Base-by-base conservation (phyloP, 2,888 invertebrate genomes). In the Tipula confusa region DNA sequence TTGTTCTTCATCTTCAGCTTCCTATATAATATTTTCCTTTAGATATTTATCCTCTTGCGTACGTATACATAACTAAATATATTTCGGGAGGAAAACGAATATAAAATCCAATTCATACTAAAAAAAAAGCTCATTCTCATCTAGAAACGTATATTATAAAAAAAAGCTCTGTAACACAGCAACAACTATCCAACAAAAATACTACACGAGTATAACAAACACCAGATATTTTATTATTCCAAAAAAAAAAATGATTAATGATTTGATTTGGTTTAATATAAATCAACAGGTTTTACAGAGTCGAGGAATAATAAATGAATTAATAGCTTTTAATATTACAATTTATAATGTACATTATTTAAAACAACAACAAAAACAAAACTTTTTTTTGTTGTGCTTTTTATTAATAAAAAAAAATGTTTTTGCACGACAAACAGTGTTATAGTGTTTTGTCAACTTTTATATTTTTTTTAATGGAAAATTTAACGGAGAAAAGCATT, bases 261-360 rank as follows among this genome's bases (percentile, higher is more conserved):
- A 64, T 64, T 64, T 64, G 64, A 64, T 64, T 64, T 64, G 64
- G 64, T 64, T 64, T 64, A 64, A 64, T 64, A 64, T 64, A 64
- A 64, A 64, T 64, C 64, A 64, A 64, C 64, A 64, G 64, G 64
- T 64, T 64, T 64, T 64, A 64, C 24, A 64, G 64, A 64, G 64
- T 64, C 64, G 64, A 64, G 24, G 64, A 64, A 64, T 64, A 64
- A 24, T 64, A 64, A 64, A 64, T 64, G 64, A 64, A 64, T 64
- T 64, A 64, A 64, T 64, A 64, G 64, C 64, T 64, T 64, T 64
- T 64, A 64, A 64, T 64, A 64, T 24, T 64, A 64, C 64, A 64
- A 64, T 64, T 64, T 64, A 64, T 24, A 64, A 64, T 64, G 24
- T 64, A 64, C 13, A 36, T 36, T 36, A 36, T 36, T 9, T 6